Percentiles rank a stretch among this genome's conserved stretches.
Conservation (phyloP, 2,113 vertebrate genomes). For the Corythornis vintsioides region DNA sequence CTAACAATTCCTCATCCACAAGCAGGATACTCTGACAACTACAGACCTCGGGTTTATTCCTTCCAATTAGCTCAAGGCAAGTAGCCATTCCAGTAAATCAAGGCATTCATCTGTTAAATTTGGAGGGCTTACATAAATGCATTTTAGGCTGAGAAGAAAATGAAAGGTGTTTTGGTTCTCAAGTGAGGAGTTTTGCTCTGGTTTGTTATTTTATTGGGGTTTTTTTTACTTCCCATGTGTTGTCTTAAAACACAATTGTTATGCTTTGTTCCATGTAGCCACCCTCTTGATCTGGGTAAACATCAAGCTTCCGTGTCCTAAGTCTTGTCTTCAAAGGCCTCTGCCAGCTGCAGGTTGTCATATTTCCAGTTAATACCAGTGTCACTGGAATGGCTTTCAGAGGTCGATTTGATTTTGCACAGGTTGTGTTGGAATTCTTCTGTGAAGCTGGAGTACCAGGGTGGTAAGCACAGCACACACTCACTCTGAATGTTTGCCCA, state of each 20-base stretch:
- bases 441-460: background rate
- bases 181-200: background rate
- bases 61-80: background rate
- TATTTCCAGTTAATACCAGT: background rate
- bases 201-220: background rate
- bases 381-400: background rate
- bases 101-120: background rate
- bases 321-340: background rate
- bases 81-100: background rate
- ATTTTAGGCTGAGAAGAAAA: background rate
- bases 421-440: background rate
- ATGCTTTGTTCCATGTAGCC: background rate
- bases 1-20: background rate
- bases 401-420: background rate
- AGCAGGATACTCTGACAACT: background rate
- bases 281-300: background rate
- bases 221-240: background rate
- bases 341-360: background rate
- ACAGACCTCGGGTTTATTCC: background rate
- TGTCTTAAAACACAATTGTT: background rate
- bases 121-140: background rate
- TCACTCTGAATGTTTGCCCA: background rate
- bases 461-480: background rate
- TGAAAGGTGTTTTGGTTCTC: background rate
- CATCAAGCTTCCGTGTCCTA: background rate